A percentile compares a stretch with the other conserved stretches of the same genome.
Conservation (phyloP, 1,140 invertebrate genomes). For the Gonioctena quinquepunctata region DNA sequence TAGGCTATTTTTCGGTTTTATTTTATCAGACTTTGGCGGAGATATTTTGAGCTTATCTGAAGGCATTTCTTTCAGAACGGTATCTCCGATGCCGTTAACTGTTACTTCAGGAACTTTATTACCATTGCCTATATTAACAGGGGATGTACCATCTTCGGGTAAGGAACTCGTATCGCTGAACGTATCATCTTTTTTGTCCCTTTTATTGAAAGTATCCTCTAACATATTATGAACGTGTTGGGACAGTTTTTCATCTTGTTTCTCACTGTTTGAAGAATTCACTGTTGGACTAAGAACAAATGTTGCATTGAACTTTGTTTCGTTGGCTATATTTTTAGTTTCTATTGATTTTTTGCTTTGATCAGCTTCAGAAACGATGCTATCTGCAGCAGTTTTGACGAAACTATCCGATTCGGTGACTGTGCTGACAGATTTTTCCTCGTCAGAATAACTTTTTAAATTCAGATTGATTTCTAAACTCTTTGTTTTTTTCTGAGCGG, state of each 20-base stretch:
- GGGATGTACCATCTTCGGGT: conserved; percentile 37
- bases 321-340: neutral
- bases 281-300: conserved; percentile 23
- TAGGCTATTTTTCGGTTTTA: conserved; percentile 41
- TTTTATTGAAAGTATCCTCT: neutral
- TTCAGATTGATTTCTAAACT: conserved; percentile 40
- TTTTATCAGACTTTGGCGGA: conserved; percentile 37
- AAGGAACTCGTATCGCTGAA: conserved; percentile 45
- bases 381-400: conserved; percentile 5
- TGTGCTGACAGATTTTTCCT: conserved; percentile 21
- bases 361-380: neutral
- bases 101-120: conserved; percentile 12
- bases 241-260: neutral
- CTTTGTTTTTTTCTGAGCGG: conserved; percentile 38
- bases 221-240: neutral
- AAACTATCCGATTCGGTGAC: conserved; percentile 15
- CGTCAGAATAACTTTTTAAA: conserved; percentile 22
- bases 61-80: conserved; percentile 17
- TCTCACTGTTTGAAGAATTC: conserved; percentile 5
- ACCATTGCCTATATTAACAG: neutral
- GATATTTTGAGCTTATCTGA: conserved; percentile 33
- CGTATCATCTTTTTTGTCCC: conserved; percentile 36
- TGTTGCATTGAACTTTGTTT: conserved; percentile 22
- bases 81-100: neutral
- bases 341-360: neutral